These are phyloP conservation scores for Peromyscus attwateri DNA, from an alignment of 2,797 vertebrate genomes.

Conservation along the genomic window DNA sequence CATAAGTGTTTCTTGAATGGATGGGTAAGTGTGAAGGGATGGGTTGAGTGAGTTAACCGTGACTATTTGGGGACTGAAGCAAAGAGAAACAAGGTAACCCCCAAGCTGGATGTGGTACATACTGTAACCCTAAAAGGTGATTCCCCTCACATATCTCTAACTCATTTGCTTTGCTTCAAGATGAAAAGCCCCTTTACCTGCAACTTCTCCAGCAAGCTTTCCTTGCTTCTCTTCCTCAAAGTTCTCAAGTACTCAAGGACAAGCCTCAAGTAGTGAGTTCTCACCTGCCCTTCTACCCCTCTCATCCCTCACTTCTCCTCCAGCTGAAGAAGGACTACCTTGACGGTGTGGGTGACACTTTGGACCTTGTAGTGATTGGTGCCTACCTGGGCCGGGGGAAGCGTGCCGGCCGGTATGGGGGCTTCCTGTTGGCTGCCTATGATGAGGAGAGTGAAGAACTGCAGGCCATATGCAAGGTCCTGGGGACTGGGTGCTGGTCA, in stretches of 20 bases:
- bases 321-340: slow-evolving; percentile 97
- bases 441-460: slow-evolving; percentile 95
- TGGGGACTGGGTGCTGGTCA: not conserved
- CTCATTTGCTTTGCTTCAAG: no score
- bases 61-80: not conserved
- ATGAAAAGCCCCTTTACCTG: accelerated
- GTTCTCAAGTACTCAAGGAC: accelerated
- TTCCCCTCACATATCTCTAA: accelerated
- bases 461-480: slow-evolving; percentile 96
- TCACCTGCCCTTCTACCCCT: accelerated
- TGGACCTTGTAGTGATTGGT: slow-evolving; percentile 96
- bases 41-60: accelerated
- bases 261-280: accelerated
- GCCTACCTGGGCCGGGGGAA: slow-evolving; percentile 95
- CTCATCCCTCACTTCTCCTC: not conserved
- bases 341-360: slow-evolving; percentile 93
- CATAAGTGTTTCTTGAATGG: not conserved
- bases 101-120: accelerated
- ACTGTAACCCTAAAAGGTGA: not conserved
- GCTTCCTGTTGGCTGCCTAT: slow-evolving; percentile 94
- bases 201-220: no score
- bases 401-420: slow-evolving; percentile 93
- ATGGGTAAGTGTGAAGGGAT: not conserved
- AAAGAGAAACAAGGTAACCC: not conserved
- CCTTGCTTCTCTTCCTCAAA: no score